Evolutionary conservation across 2,113 vertebrate species (phyloP).

Genomic region (Anthoscopus minutus): DNA sequence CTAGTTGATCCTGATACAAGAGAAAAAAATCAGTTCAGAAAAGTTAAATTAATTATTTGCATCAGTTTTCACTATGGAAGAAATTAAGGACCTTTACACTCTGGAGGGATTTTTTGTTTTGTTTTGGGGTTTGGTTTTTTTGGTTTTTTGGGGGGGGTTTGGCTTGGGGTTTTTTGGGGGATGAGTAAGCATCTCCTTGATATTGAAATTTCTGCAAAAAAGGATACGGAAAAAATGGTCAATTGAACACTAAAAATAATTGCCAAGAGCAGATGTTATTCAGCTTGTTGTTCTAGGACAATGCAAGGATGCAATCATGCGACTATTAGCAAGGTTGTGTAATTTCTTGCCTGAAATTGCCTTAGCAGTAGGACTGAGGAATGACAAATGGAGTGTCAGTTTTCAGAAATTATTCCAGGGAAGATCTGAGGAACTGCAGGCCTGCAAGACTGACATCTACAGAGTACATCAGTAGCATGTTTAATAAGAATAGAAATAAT

Average conservation of each 20-base stretch:
- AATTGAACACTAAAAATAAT: background rate
- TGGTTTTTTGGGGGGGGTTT: background rate
- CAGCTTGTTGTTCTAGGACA: background rate
- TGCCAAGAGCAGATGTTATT: background rate
- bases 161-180: background rate
- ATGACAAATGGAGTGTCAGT: background rate
- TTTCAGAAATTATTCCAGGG: background rate
- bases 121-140: background rate
- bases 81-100: background rate
- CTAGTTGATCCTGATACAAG: background rate
- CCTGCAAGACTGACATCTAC: background rate
- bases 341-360: background rate
- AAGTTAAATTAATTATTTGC: background rate
- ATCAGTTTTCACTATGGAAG: background rate
- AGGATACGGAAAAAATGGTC: background rate
- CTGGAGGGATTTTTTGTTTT: background rate
- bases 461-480: background rate
- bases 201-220: background rate
- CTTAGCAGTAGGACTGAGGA: background rate
- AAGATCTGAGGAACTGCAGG: constrained; percentile 15
- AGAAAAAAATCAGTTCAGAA: background rate
- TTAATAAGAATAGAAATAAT: constrained; percentile 13
- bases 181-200: background rate
- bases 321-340: background rate
- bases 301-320: background rate